Conservation (phyloP, 1,140 invertebrate species). For the Magallana gigas region DNA sequence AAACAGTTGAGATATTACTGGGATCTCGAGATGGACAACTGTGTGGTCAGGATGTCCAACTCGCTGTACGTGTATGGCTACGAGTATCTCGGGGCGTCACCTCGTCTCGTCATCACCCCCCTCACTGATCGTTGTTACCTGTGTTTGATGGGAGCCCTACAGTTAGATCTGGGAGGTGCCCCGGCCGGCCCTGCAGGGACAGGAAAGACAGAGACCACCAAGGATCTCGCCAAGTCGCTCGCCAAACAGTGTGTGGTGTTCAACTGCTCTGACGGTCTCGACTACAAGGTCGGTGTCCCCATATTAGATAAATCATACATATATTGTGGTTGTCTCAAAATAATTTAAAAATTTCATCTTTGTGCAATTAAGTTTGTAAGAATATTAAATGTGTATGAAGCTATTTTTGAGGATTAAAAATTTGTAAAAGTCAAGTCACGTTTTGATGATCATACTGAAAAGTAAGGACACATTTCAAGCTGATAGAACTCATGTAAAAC, state of each 20-base stretch:
- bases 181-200: conserved; percentile 80
- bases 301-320: too few species aligned
- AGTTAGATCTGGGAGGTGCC: conserved; percentile 87
- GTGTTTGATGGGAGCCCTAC: conserved; percentile 92
- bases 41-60: conserved; percentile 79
- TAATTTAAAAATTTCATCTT: too few species aligned
- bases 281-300: conserved; percentile 87
- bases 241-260: conserved; percentile 95
- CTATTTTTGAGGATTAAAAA: too few species aligned
- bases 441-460: too few species aligned
- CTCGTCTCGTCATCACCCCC: conserved; percentile 80
- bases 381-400: too few species aligned
- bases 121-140: conserved; percentile 81
- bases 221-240: conserved; percentile 92
- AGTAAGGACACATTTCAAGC: too few species aligned
- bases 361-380: too few species aligned
- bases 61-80: conserved; percentile 79
- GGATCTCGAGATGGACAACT: conserved; percentile 78
- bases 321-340: too few species aligned
- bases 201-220: conserved; percentile 82
- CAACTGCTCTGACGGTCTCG: conserved; percentile 93
- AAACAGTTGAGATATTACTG: conserved; percentile 81
- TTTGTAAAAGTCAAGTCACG: too few species aligned
- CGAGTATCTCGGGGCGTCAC: conserved; percentile 79
- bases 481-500: too few species aligned